phyloP scores from a whole-genome alignment of 1,140 invertebrate genomes.

The Hylyphantes graminicola region DNA sequence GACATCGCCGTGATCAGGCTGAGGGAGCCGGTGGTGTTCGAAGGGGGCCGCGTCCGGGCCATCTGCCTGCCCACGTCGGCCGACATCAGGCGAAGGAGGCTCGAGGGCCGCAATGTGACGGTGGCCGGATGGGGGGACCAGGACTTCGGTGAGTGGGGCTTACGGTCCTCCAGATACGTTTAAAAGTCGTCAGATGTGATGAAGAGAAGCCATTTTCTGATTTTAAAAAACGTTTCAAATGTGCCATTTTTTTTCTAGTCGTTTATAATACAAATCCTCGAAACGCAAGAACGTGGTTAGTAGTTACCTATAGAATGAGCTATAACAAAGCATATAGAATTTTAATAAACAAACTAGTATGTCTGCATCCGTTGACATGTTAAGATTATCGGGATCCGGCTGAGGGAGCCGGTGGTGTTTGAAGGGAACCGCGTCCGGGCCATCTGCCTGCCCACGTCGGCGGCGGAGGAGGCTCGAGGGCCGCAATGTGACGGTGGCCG shows the following conservation, averaged over 20 bases:
- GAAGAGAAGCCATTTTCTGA: too few relatives aligned
- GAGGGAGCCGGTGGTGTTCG: slow-evolving; percentile 35
- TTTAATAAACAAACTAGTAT: too few relatives aligned
- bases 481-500: slow-evolving; percentile 39
- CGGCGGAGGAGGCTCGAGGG: slow-evolving; percentile 12
- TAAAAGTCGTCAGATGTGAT: too few relatives aligned
- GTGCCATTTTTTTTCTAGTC: too few relatives aligned
- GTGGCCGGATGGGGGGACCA: slow-evolving; percentile 56
- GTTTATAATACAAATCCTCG: too few relatives aligned
- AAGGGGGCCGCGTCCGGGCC: background rate
- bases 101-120: slow-evolving; percentile 36
- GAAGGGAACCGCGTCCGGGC: background rate
- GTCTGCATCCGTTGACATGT: too few relatives aligned
- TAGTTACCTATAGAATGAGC: too few relatives aligned
- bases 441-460: slow-evolving; percentile 28
- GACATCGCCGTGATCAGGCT: slow-evolving; percentile 49
- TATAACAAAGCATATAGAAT: too few relatives aligned
- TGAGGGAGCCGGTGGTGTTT: slow-evolving; percentile 37
- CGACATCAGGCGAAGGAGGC: background rate
- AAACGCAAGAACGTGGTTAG: too few relatives aligned
- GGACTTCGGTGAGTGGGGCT: slow-evolving; percentile 42
- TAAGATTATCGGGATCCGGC: slow-evolving; percentile 12
- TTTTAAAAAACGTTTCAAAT: too few relatives aligned
- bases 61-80: slow-evolving; percentile 27
- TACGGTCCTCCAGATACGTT: too few relatives aligned